Conservation (phyloP, 1,140 invertebrate species). For the Patella vulgata region DNA sequence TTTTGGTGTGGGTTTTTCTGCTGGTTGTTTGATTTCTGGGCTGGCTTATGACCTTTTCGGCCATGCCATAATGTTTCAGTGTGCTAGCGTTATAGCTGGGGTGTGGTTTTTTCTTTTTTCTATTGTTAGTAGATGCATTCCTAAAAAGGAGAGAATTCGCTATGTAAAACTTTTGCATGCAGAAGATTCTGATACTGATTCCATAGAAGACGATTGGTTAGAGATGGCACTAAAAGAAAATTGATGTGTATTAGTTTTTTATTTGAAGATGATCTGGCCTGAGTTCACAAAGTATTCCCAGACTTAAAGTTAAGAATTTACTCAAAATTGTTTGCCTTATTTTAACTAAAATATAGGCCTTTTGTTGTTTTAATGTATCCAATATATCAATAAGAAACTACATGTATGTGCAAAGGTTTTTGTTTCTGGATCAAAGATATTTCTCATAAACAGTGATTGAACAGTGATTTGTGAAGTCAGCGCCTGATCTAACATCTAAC, state of each 20-base stretch:
- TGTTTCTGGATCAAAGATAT: no score
- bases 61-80: constrained; percentile 45
- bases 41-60: constrained; percentile 50
- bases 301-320: no score
- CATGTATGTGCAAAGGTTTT: no score
- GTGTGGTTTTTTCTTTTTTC: constrained; percentile 53
- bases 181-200: constrained; percentile 48
- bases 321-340: no score
- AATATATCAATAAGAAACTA: no score
- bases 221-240: constrained; percentile 58
- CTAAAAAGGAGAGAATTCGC: constrained; percentile 45
- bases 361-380: no score
- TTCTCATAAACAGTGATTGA: no score
- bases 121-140: constrained; percentile 48
- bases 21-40: constrained; percentile 54
- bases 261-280: background rate
- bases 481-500: no score
- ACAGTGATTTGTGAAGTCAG: no score
- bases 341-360: no score
- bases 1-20: constrained; percentile 57
- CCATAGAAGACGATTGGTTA: constrained; percentile 59
- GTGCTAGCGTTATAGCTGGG: constrained; percentile 37
- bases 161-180: constrained; percentile 52
- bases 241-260: no score
- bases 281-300: no score